Conservation (phyloP, 1,140 invertebrate species). For the Lordiphosa clarofinis region DNA sequence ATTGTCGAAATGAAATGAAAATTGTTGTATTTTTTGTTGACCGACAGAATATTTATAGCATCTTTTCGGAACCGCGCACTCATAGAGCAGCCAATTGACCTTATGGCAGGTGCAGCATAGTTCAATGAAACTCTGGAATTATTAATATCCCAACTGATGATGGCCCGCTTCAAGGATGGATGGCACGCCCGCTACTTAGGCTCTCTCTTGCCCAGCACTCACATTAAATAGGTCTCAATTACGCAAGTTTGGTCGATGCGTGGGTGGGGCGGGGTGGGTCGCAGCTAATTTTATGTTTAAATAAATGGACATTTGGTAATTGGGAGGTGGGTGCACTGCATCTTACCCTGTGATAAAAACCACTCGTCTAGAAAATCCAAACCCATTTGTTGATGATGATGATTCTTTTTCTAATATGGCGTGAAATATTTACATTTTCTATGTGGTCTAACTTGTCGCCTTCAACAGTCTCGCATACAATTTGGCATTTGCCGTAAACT, state of each 20-base stretch:
- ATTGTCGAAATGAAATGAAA: constrained; percentile 45
- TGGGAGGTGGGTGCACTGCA: constrained; percentile 7
- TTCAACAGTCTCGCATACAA: constrained; percentile 25
- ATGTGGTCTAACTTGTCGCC: constrained; percentile 24
- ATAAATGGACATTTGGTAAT: background rate
- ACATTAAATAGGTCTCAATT: constrained; percentile 47
- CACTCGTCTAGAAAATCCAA: constrained; percentile 79
- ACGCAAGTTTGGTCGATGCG: constrained; percentile 51
- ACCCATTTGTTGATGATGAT: constrained; percentile 53
- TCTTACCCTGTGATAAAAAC: constrained; percentile 79
- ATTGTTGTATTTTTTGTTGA: constrained; percentile 44
- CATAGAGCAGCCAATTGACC: constrained; percentile 44
- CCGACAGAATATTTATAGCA: constrained; percentile 56
- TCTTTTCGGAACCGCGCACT: constrained; percentile 19
- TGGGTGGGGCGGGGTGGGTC: constrained; percentile 18
- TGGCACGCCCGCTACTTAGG: constrained; percentile 2
- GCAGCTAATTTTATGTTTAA: constrained; percentile 26
- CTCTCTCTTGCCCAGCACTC: constrained; percentile 1
- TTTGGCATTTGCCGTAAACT: constrained; percentile 51
- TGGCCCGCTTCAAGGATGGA: constrained; percentile 33
- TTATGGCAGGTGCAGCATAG: constrained; percentile 65
- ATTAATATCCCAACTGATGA: constrained; percentile 38
- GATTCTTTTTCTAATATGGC: constrained; percentile 26
- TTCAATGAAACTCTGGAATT: constrained; percentile 65
- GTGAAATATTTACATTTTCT: constrained; percentile 71